phyloP scores from a whole-genome alignment of 2,113 vertebrate species.

The Passer domesticus region DNA sequence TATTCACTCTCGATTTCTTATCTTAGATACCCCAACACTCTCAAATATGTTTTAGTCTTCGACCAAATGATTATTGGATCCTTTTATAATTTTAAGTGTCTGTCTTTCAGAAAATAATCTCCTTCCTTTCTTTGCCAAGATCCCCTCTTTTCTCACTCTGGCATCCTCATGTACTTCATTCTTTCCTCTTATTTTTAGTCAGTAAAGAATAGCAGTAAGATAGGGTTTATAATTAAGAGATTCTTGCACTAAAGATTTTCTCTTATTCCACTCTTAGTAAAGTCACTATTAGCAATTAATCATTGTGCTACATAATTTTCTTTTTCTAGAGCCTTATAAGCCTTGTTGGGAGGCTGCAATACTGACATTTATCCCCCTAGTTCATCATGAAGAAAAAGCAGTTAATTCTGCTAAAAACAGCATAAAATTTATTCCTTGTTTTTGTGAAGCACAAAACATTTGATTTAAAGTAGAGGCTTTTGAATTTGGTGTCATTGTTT shows the following conservation, averaged over 20 bases:
- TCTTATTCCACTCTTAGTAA: background rate
- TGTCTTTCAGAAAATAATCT: background rate
- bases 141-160: background rate
- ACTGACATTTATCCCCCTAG: background rate
- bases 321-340: background rate
- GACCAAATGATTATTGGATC: background rate
- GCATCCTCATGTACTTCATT: background rate
- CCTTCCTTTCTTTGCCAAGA: background rate
- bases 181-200: background rate
- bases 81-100: background rate
- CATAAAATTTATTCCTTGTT: conserved; percentile 6
- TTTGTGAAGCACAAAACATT: background rate
- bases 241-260: background rate
- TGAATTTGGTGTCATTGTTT: background rate
- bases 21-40: background rate
- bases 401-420: background rate
- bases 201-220: background rate
- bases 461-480: background rate
- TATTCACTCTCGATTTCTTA: background rate
- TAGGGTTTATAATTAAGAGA: background rate
- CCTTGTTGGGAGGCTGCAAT: background rate
- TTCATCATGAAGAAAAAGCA: background rate
- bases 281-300: background rate
- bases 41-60: background rate
- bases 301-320: background rate